phyloP scores from a whole-genome alignment of 2,888 invertebrate genomes.

The Ganaspis brasiliensis region DNA sequence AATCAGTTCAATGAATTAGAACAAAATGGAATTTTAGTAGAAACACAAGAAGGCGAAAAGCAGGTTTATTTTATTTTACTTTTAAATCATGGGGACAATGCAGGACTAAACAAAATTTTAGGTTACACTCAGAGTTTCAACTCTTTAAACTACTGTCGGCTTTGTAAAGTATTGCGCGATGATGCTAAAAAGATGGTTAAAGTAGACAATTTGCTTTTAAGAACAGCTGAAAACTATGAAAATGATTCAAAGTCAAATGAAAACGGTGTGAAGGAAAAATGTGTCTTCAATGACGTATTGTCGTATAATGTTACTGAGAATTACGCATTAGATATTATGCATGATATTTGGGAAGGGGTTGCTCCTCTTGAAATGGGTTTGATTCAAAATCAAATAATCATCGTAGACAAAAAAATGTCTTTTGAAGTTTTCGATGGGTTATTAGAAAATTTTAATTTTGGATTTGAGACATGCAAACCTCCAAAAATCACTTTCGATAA shows the following conservation, averaged over 20 bases:
- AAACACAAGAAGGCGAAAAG: conserved; percentile 42
- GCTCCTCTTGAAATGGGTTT: conserved; percentile 52
- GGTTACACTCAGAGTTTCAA: conserved; percentile 45
- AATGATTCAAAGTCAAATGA: conserved; percentile 49
- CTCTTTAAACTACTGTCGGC: conserved; percentile 47
- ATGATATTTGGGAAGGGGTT: conserved; percentile 58
- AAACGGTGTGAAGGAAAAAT: conserved; percentile 56
- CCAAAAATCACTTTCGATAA: conserved; percentile 50
- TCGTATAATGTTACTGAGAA: conserved; percentile 56
- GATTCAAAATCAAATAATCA: conserved; percentile 28
- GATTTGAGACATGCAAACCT: conserved; percentile 49
- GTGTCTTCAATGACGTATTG: conserved; percentile 54
- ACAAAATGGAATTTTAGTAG: conserved; percentile 50
- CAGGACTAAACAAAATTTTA: conserved; percentile 56
- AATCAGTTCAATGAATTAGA: conserved; percentile 55
- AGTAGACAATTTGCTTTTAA: conserved; percentile 48
- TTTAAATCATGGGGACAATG: conserved; percentile 56
- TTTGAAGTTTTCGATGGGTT: conserved; percentile 45
- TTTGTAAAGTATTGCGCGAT: conserved; percentile 51
- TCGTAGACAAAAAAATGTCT: conserved; percentile 41
- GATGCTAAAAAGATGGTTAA: conserved; percentile 34
- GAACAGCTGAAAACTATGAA: conserved; percentile 53
- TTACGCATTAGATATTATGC: conserved; percentile 58
- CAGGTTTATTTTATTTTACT: conserved; percentile 53
- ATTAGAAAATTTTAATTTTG: conserved; percentile 50